Base-by-base conservation (phyloP, 2,113 vertebrate species). In the Eolophus roseicapilla region DNA sequence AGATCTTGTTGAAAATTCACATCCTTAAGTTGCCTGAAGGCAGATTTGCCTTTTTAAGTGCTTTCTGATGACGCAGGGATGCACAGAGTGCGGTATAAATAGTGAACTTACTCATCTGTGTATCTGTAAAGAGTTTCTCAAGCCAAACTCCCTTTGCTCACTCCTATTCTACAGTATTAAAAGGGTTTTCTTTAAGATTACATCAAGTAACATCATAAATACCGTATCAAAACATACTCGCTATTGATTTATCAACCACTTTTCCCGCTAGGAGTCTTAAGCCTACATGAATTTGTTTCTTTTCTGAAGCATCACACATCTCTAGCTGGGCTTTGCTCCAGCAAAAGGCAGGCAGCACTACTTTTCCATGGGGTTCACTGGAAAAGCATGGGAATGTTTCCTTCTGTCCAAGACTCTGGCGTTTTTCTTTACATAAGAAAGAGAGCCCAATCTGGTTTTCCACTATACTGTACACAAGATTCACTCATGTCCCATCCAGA, bases 241-340 rank as follows among this genome's bases (percentile, higher is more conserved):
- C 44, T 73, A 8, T 19, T 82, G 12, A 21, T 75, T 82, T 65
- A 44, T 65, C 82, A 86, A 65, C 25, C 14, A 15, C 29, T 92
- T 80, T 20, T 50, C 44, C 37, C 77, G 2, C 16, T 11, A 33
- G 70, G n/a, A 77, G 37, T 6, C 62, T 76, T 64, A 69, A 70
- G 33, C 39, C 70, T 64, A 55, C 31, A n/a, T 43, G 16, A 78
- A 35, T 74, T 92, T 37, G 9, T 52, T 89, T 69, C 62, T 89
- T 28, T 16, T 1, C 1, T 9, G 29, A 23, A 8, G 20, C 5
- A 9, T 27, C 1, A 2, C 5, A 1, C 18, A 28, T 65, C 31
- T 46, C 4, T 0, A 0, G 37, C 44, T 1, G 0, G 71, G 52
- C 55, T 35, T 8, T 39, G 60, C 69, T 82, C 78, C 82, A 80